Evolutionary conservation across 2,888 invertebrate genomes (phyloP).

Genomic region (Limnephilus marmoratus): DNA sequence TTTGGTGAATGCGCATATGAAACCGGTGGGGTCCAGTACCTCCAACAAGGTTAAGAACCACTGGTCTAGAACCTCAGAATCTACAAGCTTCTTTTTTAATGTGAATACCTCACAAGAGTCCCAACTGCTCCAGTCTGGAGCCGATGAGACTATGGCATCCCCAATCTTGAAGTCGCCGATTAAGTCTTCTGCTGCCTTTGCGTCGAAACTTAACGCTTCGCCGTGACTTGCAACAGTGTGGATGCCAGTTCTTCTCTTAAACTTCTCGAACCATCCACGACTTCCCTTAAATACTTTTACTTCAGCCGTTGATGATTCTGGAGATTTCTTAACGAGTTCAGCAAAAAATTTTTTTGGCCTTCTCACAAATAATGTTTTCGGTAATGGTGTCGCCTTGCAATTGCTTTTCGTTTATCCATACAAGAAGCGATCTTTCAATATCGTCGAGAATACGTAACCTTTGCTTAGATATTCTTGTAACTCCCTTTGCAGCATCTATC

Average conservation of each 20-base stretch:
- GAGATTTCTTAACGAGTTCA: slow-evolving; percentile 49
- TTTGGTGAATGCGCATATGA: too few relatives aligned
- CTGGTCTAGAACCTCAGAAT: too few relatives aligned
- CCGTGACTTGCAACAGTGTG: slow-evolving; percentile 50
- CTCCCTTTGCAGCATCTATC: too few relatives aligned
- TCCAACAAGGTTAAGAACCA: too few relatives aligned
- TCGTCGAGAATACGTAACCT: slow-evolving; percentile 57
- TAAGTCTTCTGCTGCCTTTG: slow-evolving; percentile 62
- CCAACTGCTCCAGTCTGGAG: too few relatives aligned
- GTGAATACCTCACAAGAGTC: too few relatives aligned
- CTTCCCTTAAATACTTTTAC: slow-evolving; percentile 51
- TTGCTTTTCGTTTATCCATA: slow-evolving; percentile 42
- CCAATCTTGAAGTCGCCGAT: background rate
- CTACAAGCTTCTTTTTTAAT: too few relatives aligned
- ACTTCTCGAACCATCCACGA: slow-evolving; percentile 52
- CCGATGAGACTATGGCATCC: too few relatives aligned
- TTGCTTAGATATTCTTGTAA: slow-evolving; percentile 20
- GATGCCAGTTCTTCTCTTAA: slow-evolving; percentile 50
- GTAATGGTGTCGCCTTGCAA: slow-evolving; percentile 34
- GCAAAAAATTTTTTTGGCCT: slow-evolving; percentile 52
- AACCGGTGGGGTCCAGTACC: too few relatives aligned
- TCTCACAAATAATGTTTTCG: slow-evolving; percentile 55
- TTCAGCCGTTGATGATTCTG: slow-evolving; percentile 16
- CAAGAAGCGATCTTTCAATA: slow-evolving; percentile 37
- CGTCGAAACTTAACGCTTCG: slow-evolving; percentile 54